phyloP scores from a whole-genome alignment of 2,797 vertebrate species.

The Eutrigla gurnardus region DNA sequence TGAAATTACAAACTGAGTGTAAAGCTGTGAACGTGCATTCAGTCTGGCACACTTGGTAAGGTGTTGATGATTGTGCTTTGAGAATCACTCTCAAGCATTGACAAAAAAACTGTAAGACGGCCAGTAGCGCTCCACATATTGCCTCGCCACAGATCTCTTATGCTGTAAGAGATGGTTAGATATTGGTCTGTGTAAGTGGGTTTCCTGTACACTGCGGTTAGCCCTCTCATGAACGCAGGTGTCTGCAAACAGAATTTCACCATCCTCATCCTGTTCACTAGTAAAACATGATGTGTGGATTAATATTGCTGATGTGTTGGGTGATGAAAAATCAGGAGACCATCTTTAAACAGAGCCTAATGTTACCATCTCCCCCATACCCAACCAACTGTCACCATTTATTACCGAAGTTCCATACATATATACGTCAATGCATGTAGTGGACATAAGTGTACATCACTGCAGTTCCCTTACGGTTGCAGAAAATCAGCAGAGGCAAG shows the following conservation, averaged over 20 bases:
- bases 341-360: neutral
- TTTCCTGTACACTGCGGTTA: constrained; percentile 6
- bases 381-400: neutral
- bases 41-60: no score
- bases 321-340: neutral
- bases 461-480: no score
- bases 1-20: no score
- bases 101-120: no score
- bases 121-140: neutral
- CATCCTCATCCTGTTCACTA: constrained; percentile 18
- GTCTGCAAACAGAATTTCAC: neutral
- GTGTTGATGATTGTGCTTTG: no score
- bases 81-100: no score
- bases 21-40: no score
- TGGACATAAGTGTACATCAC: no score
- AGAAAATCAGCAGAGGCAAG: no score
- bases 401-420: neutral
- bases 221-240: neutral
- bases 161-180: constrained; percentile 3
- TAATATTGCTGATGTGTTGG: neutral
- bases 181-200: neutral
- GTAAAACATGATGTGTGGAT: neutral
- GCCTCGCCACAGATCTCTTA: neutral
- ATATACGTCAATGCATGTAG: no score
- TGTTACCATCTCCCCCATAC: neutral